Evolutionary conservation across 2,888 invertebrate species (phyloP), one percentile per base, ranked within the genome.

Genomic region (Sarcophaga rosellei): DNA sequence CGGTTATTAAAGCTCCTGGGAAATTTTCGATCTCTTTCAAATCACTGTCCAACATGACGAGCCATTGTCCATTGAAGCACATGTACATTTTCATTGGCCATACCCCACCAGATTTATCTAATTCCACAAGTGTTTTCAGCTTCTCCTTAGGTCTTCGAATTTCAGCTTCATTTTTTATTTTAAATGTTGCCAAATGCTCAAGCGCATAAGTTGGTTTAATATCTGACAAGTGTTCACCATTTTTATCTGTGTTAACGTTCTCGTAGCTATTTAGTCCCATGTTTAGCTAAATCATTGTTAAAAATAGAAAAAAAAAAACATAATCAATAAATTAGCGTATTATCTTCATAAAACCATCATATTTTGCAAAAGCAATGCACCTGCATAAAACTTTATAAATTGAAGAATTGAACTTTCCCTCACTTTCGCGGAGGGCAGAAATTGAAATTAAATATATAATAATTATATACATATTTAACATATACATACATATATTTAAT

Each of bases 61-160:
- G 96, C 96, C 97, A 97, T 90, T 97, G 96, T 69, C 96, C 96
- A 91, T 97, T 97, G 88, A 99, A 94, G 90, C 97, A 96, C 88
- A 99, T 94, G 91, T 97, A 97, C 98, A 99, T 98, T 93, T 98
- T 98, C 93, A 99, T 98, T 84, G 99, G 99, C 99, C 99, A 99
- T 93, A 99, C 99, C 86, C 99, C 99, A 92, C 97, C 97, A 68
- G 96, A 96, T 93, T 98, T 97, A 94, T 98, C 98, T 90, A 98
- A 94, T 92, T 98, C 97, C 84, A 98, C 94, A 86, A 99, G 95
- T 73, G 98, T 94, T 77, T 98, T 95, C 96, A 99, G 97, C 86
- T 98, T 98, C 92, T 98, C 98, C 21, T 97, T 96, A 1, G 98
- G 98, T 93, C 97, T 97, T 87, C 96, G 95, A 89, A 98, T 96